These are phyloP conservation scores for Alexandromys fortis DNA, from an alignment of 2,113 vertebrate species.

Conservation along the genomic window DNA sequence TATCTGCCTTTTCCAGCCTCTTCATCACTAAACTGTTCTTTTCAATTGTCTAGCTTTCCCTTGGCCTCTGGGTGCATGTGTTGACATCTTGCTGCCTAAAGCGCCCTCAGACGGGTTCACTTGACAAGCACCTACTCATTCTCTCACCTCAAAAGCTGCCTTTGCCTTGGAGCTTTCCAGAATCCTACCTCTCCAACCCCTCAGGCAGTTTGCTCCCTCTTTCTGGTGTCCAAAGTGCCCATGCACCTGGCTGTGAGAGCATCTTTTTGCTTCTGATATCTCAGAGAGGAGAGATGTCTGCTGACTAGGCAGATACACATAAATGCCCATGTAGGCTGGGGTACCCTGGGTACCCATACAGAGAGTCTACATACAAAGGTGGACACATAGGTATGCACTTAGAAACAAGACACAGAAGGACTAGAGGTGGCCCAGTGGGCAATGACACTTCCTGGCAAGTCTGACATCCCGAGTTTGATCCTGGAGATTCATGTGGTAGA, in stretches of 20 bases:
- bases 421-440: neutral
- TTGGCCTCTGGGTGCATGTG: neutral
- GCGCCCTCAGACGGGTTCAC: neutral
- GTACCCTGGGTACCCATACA: neutral
- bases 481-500: neutral
- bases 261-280: neutral
- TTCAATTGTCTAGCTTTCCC: neutral
- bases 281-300: neutral
- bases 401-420: neutral
- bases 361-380: neutral
- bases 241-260: neutral
- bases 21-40: neutral
- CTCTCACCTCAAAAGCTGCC: neutral
- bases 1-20: neutral
- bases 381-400: neutral
- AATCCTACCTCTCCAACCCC: neutral
- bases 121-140: neutral
- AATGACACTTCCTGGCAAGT: neutral
- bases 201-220: neutral
- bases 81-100: neutral
- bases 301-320: neutral
- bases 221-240: neutral
- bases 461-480: neutral
- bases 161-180: constrained; percentile 20
- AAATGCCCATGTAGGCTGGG: neutral